Evolutionary conservation across 2,888 invertebrate species (phyloP).

Genomic region (Hecatera dysodea): DNA sequence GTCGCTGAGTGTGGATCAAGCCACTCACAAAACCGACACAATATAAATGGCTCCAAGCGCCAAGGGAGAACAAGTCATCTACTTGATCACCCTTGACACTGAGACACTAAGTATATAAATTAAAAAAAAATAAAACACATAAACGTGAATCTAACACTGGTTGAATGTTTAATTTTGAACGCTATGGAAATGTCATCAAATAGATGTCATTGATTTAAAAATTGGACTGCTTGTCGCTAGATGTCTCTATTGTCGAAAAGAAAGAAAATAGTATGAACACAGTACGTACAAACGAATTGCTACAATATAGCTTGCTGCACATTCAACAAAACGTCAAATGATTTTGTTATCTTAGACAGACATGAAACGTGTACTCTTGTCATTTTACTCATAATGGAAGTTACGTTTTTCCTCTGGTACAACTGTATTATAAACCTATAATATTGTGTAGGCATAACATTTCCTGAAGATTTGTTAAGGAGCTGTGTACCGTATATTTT

Average conservation of each 20-base stretch:
- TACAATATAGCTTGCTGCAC: slow-evolving; percentile 33
- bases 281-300: neutral
- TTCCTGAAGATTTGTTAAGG: slow-evolving; percentile 33
- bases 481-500: slow-evolving; percentile 59
- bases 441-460: slow-evolving; percentile 47
- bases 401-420: slow-evolving; percentile 40
- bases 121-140: neutral
- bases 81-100: neutral
- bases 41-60: neutral
- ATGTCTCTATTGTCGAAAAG: slow-evolving; percentile 50
- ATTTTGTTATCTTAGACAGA: slow-evolving; percentile 7
- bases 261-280: neutral
- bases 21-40: neutral
- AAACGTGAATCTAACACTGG: neutral
- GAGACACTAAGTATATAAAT: neutral
- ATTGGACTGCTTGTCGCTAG: slow-evolving; percentile 44
- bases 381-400: neutral
- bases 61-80: neutral
- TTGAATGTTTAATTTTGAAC: slow-evolving; percentile 31
- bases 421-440: slow-evolving; percentile 60
- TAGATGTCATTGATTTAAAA: slow-evolving; percentile 61
- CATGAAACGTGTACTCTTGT: slow-evolving; percentile 15
- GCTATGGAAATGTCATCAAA: slow-evolving; percentile 31
- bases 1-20: neutral
- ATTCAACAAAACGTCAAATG: neutral